Conservation (phyloP, 2,113 vertebrate species). For the Oreochromis tanganicae region DNA sequence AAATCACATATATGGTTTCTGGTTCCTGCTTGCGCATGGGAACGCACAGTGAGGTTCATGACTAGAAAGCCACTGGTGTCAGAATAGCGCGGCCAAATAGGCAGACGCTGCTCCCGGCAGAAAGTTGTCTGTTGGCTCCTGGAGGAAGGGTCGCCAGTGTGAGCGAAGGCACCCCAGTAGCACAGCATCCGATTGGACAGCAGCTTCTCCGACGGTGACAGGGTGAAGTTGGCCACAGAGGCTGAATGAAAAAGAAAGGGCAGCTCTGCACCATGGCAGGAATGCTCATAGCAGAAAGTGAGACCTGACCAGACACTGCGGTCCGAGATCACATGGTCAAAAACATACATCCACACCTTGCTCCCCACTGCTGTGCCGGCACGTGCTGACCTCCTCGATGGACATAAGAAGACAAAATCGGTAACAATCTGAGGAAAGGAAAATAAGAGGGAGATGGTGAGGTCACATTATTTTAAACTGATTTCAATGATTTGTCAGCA, state of each 20-base stretch:
- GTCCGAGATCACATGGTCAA: conserved; percentile 69
- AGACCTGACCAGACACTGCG: conserved; percentile 61
- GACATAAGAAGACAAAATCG: conserved; percentile 74
- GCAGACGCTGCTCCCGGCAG: conserved; percentile 57
- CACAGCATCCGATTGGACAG: conserved; percentile 72
- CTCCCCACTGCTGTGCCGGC: conserved; percentile 23
- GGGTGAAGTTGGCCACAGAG: conserved; percentile 64
- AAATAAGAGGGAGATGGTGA: not conserved
- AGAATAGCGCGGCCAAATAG: conserved; percentile 62
- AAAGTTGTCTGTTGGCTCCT: conserved; percentile 51
- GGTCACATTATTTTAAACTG: not conserved
- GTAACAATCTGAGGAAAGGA: conserved; percentile 66
- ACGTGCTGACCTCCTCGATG: conserved; percentile 57
- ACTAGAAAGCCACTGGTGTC: conserved; percentile 54
- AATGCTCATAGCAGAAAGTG: conserved; percentile 65
- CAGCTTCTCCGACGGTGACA: conserved; percentile 56
- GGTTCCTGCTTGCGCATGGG: conserved; percentile 58
- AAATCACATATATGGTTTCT: conserved; percentile 71
- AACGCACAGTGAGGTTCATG: conserved; percentile 70
- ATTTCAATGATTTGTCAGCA: not conserved
- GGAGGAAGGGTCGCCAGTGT: conserved; percentile 62
- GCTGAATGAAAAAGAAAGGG: conserved; percentile 72
- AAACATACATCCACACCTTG: conserved; percentile 69
- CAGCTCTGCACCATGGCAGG: conserved; percentile 73
- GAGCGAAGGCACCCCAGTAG: conserved; percentile 72